Evolutionary conservation across 2,797 vertebrate genomes (phyloP).

Genomic region (Dendrocincla tyrannina): DNA sequence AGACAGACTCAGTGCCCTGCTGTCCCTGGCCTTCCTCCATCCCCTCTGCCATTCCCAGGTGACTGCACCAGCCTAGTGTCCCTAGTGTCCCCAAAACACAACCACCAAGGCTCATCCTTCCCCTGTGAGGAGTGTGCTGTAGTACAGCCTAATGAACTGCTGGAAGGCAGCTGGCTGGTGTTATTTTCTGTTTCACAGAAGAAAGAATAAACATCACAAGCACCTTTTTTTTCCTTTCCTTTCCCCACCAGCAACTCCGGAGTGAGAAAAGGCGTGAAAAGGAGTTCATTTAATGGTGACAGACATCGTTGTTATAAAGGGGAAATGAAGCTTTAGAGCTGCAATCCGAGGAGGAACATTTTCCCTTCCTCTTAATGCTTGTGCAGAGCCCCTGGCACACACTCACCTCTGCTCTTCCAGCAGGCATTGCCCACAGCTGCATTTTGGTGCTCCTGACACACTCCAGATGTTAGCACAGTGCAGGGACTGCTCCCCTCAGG

Average conservation of each 20-base stretch:
- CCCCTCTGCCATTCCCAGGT: neutral
- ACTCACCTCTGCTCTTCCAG: neutral
- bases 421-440: neutral
- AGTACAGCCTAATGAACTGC: neutral
- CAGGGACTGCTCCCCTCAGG: neutral
- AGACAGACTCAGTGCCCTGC: neutral
- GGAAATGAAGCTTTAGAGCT: neutral
- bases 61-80: neutral
- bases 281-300: neutral
- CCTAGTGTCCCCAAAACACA: neutral
- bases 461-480: neutral
- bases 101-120: neutral
- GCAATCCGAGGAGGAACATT: neutral
- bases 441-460: neutral
- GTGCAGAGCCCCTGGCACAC: neutral
- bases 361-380: neutral
- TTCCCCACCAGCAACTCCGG: accelerated
- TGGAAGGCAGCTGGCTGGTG: neutral
- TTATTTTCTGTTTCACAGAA: neutral
- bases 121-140: neutral
- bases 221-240: accelerated
- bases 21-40: neutral
- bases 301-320: neutral
- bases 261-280: neutral
- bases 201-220: neutral